These are phyloP conservation scores for Aplysina aerophoba DNA, from an alignment of 37 sponge, comb jelly and placozoan species.

Conservation along the genomic window DNA sequence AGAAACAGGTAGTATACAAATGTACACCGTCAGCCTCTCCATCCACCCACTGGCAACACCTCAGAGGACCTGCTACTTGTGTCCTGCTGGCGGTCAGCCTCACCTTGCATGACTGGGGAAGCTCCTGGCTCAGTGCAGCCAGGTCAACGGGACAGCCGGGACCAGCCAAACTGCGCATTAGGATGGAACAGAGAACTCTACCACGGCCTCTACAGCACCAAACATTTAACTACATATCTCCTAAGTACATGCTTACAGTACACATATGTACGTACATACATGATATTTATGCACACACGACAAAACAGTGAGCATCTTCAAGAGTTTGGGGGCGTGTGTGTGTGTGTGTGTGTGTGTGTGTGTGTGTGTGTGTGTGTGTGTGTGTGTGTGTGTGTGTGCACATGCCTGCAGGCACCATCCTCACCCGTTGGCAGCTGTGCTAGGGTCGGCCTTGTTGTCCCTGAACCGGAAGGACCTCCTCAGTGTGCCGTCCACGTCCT, in stretches of 20 bases:
- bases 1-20: background rate
- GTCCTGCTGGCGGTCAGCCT: background rate
- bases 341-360: background rate
- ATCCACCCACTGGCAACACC: too few relatives aligned
- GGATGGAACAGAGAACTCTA: background rate
- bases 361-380: background rate
- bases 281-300: background rate
- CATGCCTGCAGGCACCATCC: background rate
- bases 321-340: too few relatives aligned
- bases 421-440: background rate
- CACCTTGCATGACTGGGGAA: constrained; percentile 25
- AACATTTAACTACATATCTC: background rate
- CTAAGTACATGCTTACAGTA: too few relatives aligned
- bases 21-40: background rate
- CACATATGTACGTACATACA: too few relatives aligned
- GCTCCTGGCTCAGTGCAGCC: constrained; percentile 39
- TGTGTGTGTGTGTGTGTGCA: background rate
- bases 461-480: constrained; percentile 72
- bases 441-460: background rate
- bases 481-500: constrained; percentile 1
- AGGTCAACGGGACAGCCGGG: constrained; percentile 36
- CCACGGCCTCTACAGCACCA: background rate
- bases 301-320: background rate
- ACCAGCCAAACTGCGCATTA: constrained; percentile 19
- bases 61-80: background rate